Evolutionary conservation across 2,888 invertebrate genomes (phyloP), one percentile per base, ranked within the genome.

Genomic region (Prosapia bicincta): DNA sequence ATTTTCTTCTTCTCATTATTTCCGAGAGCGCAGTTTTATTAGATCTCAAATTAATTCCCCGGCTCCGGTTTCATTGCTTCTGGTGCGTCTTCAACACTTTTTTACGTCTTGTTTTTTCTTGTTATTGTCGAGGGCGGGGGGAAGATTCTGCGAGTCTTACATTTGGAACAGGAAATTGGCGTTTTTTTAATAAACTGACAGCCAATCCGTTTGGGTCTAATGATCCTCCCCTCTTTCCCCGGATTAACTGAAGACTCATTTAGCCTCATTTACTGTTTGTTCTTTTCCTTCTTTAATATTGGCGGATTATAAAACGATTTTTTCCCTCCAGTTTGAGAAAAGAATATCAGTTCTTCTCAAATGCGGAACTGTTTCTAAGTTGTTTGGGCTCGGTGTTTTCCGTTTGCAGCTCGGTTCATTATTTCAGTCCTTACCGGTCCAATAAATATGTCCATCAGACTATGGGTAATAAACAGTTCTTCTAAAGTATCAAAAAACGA

Each of bases 121-220:
- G 13, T 54, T 54, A 54, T 54, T 54, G 54, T 20, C 5, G 54
- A n/a, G 10, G 30, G 30, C 9, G 20, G 20, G 13, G 54, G 54
- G 54, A 20, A 20, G 54, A 54, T 20, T 54, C 38, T 15, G 9
- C 15, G 10, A 15, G 38, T 54, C 20, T 20, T 5, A 54, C 54
- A 54, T 54, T 54, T 20, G 54, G 38, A 54, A 54, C 74, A 68
- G 74, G 74, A 74, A 74, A 74, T 74, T 74, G 74, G 69, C 74
- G 69, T 74, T 74, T 54, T 54, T 54, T 74, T 74, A 74, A 74
- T 74, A 74, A 69, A 74, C 69, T 74, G 74, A 43, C 74, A 74
- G 43, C 65, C 69, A 74, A 74, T 74, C 30, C 69, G 69, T 74
- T 74, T 65, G 26, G 69, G 66, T n/a, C 26, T 74, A 74, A 74